Percentiles rank a stretch among this genome's conserved stretches.
Evolutionary conservation across 1,140 invertebrate genomes (phyloP).

Genomic region (Drosophila kohkoa): DNA sequence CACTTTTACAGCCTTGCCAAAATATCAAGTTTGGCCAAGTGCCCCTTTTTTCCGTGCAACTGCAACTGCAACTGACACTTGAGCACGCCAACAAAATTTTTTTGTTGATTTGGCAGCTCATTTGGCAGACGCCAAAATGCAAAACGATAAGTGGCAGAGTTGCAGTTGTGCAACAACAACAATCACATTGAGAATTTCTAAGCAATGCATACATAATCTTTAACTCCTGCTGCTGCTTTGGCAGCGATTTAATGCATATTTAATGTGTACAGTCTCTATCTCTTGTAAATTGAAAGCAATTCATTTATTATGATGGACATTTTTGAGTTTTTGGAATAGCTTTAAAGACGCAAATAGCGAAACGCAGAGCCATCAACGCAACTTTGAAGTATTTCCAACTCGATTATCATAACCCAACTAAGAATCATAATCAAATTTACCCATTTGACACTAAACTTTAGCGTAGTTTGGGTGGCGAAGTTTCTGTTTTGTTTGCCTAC

Average conservation of each 20-base stretch:
- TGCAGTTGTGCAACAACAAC: slow-evolving; percentile 1
- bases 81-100: slow-evolving; percentile 53
- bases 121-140: slow-evolving; percentile 58
- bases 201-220: background rate
- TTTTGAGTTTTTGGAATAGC: slow-evolving; percentile 25
- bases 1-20: slow-evolving; percentile 10
- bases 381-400: slow-evolving; percentile 81
- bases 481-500: slow-evolving; percentile 29
- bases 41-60: background rate
- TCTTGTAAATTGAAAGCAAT: slow-evolving; percentile 33
- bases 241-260: slow-evolving; percentile 75
- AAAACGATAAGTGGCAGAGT: slow-evolving; percentile 38
- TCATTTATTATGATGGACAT: slow-evolving; percentile 43
- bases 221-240: slow-evolving; percentile 27
- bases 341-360: slow-evolving; percentile 7
- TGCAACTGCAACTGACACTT: slow-evolving; percentile 28
- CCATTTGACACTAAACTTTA: slow-evolving; percentile 80
- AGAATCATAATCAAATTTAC: slow-evolving; percentile 77
- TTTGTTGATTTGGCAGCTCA: slow-evolving; percentile 77
- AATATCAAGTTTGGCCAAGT: slow-evolving; percentile 1
- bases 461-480: background rate
- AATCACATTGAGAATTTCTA: slow-evolving; percentile 12
- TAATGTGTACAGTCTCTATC: slow-evolving; percentile 60
- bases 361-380: slow-evolving; percentile 39
- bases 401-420: slow-evolving; percentile 79